Evolutionary conservation across 2,113 vertebrate species (phyloP), one percentile per base, ranked within the genome.

Genomic region (Nothobranchius furzeri): DNA sequence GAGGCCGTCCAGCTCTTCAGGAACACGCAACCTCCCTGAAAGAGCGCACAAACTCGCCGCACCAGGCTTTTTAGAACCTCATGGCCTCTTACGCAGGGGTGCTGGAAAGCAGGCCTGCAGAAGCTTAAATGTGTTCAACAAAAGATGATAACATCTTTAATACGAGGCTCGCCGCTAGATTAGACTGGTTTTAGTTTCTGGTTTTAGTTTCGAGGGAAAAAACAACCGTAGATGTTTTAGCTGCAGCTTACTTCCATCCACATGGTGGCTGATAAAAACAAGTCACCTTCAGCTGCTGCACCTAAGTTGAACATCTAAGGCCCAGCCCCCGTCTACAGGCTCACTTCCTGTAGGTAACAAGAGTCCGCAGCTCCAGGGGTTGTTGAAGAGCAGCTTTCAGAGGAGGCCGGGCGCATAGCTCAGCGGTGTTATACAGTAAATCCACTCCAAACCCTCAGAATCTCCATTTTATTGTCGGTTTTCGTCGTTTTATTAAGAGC

Each of bases 381-480:
- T 9, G 13, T 57, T 72, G n/a, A 30, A 63, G 15, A 30, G n/a
- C 1, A 36, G 42, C 46, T 62, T 43, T 74, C 36, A 49, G 52
- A 17, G 45, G 53, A 65, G 67, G 61, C 57, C 37, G 8, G 36
- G n/a, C 37, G 37, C 17, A 36, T 46, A 14, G 43, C 60, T 62
- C 64, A 8, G 37, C 37, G 37, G 2, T 40, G 37, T 4, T 40
- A 40, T 7, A 45, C 62, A 30, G 40, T 15, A 63, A 70, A 64
- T 72, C 64, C 64, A 35, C 63, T 4, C 37, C 25, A 46, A 75
- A 65, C 40, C 36, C 45, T 60, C 50, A 30, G 13, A 70, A 59
- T 66, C n/a, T 49, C 48, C 48, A 40, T 70, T 73, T 70, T 62
- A 70, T 75, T 64, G 20, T 60, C 40, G 36, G n/a, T 64, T 70